Evolutionary conservation across 2,113 vertebrate species (phyloP).

Genomic region (Leuciscus idus): DNA sequence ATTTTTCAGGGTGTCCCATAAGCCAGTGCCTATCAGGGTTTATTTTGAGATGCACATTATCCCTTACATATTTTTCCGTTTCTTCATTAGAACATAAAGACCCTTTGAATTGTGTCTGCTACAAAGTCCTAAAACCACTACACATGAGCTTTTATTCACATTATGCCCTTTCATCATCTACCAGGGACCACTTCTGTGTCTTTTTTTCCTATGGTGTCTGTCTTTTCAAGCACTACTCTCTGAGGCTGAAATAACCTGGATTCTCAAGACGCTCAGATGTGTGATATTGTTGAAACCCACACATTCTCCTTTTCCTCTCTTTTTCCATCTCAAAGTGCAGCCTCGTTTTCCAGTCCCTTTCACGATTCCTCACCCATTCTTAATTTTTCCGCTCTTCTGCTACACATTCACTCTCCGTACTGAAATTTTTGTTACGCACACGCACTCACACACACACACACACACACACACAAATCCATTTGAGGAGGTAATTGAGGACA

Average conservation of each 20-base stretch:
- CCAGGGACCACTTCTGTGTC: not conserved
- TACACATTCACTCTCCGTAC: not conserved
- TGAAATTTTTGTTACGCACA: not conserved
- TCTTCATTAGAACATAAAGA: not conserved
- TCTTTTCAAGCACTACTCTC: conserved; percentile 23
- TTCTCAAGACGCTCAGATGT: conserved; percentile 32
- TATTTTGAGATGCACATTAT: conserved; percentile 14
- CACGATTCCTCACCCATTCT: conserved; percentile 26
- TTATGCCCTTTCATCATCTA: conserved; percentile 30
- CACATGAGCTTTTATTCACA: conserved; percentile 5
- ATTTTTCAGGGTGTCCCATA: not conserved
- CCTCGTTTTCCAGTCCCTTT: conserved; percentile 23
- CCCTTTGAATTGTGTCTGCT: not conserved
- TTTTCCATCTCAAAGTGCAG: not conserved
- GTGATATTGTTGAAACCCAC: conserved; percentile 21
- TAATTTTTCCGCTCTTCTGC: not conserved
- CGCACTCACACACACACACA: conserved; percentile 30
- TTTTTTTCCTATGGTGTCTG: not conserved
- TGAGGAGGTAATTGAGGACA: conserved; percentile 6
- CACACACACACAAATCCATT: conserved; percentile 38
- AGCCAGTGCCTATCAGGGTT: not conserved
- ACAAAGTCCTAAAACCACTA: conserved; percentile 11
- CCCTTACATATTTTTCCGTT: not conserved
- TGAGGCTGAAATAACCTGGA: conserved; percentile 1
- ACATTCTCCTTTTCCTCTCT: not conserved